Percentiles rank a stretch among this genome's conserved stretches.
Conservation (phyloP, 2,888 invertebrate genomes). For the Nemapogon koenigi region DNA sequence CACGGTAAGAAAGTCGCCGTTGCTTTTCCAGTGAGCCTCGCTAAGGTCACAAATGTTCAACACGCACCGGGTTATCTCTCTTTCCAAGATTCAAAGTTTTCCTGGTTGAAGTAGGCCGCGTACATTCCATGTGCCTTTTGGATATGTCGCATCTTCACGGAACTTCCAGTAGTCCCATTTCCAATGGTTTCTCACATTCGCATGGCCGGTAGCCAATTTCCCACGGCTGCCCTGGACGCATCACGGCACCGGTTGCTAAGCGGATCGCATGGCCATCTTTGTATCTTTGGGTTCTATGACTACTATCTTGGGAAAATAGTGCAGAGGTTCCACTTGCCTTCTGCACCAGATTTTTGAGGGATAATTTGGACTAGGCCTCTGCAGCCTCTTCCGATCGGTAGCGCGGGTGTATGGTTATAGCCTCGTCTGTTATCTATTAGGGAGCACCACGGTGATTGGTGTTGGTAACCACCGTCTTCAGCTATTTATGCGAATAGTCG, state of each 20-base stretch:
- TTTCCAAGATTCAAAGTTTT: too few relatives aligned
- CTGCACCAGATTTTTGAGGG: constrained; percentile 12
- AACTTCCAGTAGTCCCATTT: neutral
- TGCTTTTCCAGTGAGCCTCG: too few relatives aligned
- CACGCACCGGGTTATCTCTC: too few relatives aligned
- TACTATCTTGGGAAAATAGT: constrained; percentile 12
- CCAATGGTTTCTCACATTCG: neutral
- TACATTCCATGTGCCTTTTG: neutral
- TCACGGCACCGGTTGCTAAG: constrained; percentile 15
- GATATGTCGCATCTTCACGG: neutral
- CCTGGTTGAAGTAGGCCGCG: neutral
- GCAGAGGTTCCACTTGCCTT: too few relatives aligned
- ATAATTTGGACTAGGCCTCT: neutral
- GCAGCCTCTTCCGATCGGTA: too few relatives aligned
- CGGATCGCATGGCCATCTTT: constrained; percentile 13
- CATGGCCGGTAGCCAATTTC: neutral
- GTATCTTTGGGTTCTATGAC: constrained; percentile 6
- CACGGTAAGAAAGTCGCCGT: too few relatives aligned
- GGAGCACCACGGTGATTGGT: too few relatives aligned
- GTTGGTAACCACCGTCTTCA: too few relatives aligned
- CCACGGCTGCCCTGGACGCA: constrained; percentile 9
- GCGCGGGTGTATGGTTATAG: too few relatives aligned
- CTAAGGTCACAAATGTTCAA: too few relatives aligned
- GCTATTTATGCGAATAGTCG: too few relatives aligned
- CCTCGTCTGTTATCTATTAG: too few relatives aligned